Evolutionary conservation across 2,113 vertebrate species (phyloP).

Genomic region (Microcebus ravelobensis): DNA sequence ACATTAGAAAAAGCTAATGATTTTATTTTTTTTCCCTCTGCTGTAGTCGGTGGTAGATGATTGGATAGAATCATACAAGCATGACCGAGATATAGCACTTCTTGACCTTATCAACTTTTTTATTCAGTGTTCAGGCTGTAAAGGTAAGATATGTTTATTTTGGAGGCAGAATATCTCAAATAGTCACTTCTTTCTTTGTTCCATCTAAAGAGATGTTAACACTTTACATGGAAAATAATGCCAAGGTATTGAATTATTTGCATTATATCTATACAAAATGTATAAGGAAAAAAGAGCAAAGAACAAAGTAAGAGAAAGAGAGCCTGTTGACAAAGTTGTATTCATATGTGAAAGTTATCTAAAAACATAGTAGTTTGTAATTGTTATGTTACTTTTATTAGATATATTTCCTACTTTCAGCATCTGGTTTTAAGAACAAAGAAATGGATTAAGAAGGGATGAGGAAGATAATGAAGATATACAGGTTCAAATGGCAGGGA

Average conservation of each 20-base stretch:
- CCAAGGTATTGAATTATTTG: slow-evolving; percentile 44
- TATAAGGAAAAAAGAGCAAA: slow-evolving; percentile 51
- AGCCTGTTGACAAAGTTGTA: not conserved
- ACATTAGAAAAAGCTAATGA: slow-evolving; percentile 50
- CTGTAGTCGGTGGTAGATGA: slow-evolving; percentile 98
- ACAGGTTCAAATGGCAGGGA: slow-evolving; percentile 43
- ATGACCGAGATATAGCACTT: slow-evolving; percentile 96
- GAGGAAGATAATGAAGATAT: slow-evolving; percentile 45
- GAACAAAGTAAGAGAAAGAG: slow-evolving; percentile 32
- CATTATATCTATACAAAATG: not conserved
- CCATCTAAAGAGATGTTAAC: slow-evolving; percentile 10
- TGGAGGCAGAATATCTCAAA: slow-evolving; percentile 28
- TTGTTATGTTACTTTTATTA: slow-evolving; percentile 61
- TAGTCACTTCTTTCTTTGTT: slow-evolving; percentile 6
- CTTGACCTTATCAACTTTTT: slow-evolving; percentile 99
- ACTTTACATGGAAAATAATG: slow-evolving; percentile 22
- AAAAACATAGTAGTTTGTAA: slow-evolving; percentile 49
- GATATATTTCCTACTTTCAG: slow-evolving; percentile 52
- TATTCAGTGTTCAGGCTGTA: slow-evolving; percentile 99
- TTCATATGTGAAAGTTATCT: slow-evolving; percentile 51
- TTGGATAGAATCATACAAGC: slow-evolving; percentile 99
- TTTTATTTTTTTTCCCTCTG: slow-evolving; percentile 62
- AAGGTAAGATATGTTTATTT: slow-evolving; percentile 89
- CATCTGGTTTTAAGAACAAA: slow-evolving; percentile 65
- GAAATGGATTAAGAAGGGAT: slow-evolving; percentile 50